Conservation (phyloP, 2,113 vertebrate genomes). For the Myanophis thanlyinensis region DNA sequence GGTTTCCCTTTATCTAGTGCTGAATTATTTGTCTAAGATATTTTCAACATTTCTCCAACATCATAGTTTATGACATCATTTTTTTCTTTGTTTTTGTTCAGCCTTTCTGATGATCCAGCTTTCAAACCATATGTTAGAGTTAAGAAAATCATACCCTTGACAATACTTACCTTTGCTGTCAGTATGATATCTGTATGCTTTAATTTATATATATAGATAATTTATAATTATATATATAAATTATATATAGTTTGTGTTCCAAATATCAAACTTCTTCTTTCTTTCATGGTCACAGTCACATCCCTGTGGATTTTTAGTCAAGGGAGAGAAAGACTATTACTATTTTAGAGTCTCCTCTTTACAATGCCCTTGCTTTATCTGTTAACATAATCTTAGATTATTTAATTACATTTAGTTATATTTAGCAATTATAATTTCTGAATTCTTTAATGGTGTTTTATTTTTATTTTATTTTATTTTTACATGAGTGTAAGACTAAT, state of each 20-base stretch:
- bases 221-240: neutral
- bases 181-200: neutral
- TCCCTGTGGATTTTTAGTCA: neutral
- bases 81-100: neutral
- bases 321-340: neutral
- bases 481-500: neutral
- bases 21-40: neutral
- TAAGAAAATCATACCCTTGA: neutral
- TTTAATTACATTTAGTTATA: neutral
- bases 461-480: neutral
- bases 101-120: neutral
- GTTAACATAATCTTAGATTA: neutral
- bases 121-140: neutral
- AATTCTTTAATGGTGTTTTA: neutral
- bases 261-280: neutral
- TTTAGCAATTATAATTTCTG: neutral
- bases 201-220: neutral
- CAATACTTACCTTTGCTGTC: neutral
- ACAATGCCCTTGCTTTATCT: neutral
- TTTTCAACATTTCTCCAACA: neutral
- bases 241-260: neutral
- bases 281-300: neutral
- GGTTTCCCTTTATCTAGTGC: neutral
- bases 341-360: neutral
- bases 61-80: neutral